Base-by-base conservation (phyloP, 2,113 vertebrate genomes). In the Lanius ludovicianus region DNA sequence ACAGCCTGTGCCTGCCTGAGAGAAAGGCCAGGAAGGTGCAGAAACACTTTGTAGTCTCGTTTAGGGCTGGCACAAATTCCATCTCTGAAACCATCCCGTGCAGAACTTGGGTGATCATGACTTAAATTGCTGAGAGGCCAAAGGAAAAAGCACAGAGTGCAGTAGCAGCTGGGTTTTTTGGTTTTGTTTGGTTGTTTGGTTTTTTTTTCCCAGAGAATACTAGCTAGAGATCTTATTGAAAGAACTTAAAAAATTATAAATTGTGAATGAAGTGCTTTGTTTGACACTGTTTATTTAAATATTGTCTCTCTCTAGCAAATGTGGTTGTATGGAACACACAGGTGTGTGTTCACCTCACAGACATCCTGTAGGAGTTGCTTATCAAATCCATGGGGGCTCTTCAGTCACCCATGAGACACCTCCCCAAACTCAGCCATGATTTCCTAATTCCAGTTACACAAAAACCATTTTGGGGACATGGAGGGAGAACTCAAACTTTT, bases 71-170 rank as follows among this genome's bases (percentile, higher is more conserved):
- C 20, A 53, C 56, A 50, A 73, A 76, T 63, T 53, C 20, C 28
- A 11, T 12, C 28, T 41, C 16, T 68, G 70, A 46, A 67, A 42
- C 13, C 4, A 4, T 19, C 49, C 49, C 60, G 8, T n/a, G 41
- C 7, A 13, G n/a, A 74, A 27, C 23, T 49, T 2, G 0, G 11
- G 35, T 44, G 67, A 42, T 59, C 1, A 1, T 28, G 69, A 14
- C 11, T 64, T n/a, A 17, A 80, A 28, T 7, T 50, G 25, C 30
- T 25, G 31, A 56, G 35, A 71, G 50, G 50, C 27, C n/a, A 56
- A 79, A 71, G 16, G 39, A 2, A 31, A 81, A 63, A 57, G 9
- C 9, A 47, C 46, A 33, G 18, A 17, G 27, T 21, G 39, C 7
- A 35, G 6, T 8, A 37, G 39, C 7, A 65, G 31, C 8, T 60